Conservation (phyloP, 2,797 vertebrate genomes). For the Crypturellus tataupa region DNA sequence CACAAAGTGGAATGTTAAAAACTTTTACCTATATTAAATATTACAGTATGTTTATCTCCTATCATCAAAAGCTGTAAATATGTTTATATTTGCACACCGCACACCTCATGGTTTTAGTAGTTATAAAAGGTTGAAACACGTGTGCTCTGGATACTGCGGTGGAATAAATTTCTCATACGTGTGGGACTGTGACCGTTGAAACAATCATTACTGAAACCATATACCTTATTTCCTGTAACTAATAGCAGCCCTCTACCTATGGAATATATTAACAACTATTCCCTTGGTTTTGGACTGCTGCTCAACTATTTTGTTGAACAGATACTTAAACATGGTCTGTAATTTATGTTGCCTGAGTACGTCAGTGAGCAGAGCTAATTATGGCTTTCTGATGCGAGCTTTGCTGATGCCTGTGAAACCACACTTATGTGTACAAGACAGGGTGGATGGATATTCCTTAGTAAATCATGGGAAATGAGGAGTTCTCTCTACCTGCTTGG, state of each 20-base stretch:
- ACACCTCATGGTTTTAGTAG: conserved; percentile 59
- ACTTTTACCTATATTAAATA: background rate
- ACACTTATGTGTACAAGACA: conserved; percentile 32
- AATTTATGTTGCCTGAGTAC: conserved; percentile 51
- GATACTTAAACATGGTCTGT: conserved; percentile 50
- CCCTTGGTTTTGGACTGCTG: conserved; percentile 71
- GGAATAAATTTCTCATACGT: conserved; percentile 80
- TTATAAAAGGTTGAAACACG: conserved; percentile 43
- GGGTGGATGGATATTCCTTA: background rate
- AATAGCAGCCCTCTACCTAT: conserved; percentile 69
- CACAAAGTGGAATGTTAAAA: rapidly evolving
- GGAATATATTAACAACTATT: conserved; percentile 76
- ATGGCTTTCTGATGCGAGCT: conserved; percentile 55
- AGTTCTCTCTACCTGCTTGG: conserved; percentile 43
- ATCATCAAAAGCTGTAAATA: background rate
- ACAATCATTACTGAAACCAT: conserved; percentile 75
- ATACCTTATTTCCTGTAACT: conserved; percentile 77
- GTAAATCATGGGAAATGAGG: conserved; percentile 56
- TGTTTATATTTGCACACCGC: background rate
- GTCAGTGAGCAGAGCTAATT: conserved; percentile 35
- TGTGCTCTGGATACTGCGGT: conserved; percentile 44
- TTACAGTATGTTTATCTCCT: background rate
- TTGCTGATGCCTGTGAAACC: conserved; percentile 64
- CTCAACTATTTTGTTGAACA: conserved; percentile 71
- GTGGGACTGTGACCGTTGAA: conserved; percentile 78